Evolutionary conservation across 2,797 vertebrate species (phyloP), one percentile per base, ranked within the genome.

Genomic region (Oreortyx pictus): DNA sequence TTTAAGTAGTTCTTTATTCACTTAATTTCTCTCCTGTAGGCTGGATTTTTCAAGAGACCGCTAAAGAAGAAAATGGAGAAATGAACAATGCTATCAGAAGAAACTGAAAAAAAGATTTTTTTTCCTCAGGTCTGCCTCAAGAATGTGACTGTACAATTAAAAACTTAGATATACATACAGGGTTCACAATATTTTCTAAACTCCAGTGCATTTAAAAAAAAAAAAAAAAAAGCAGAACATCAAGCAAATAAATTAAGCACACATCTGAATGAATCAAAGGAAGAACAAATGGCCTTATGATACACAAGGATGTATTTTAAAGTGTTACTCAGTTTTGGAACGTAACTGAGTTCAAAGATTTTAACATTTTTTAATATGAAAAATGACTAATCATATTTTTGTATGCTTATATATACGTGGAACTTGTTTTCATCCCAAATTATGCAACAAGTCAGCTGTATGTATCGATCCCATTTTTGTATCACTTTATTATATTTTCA

Each of bases 41-140:
- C 98, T 97, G 99, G 99, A 93, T 99, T 99, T 98, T 99, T 99
- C 97, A 99, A 99, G 97, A 98, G 99, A 94, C 99, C 99, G 93
- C 97, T 98, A 50, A 98, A 98, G 92, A 98, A 99, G 92, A 99
- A 98, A 96, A 98, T 98, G 97, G 98, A 99, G 89, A 98, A 99
- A 86, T 98, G 80, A 97, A 72, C 24, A 62, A 97, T 37, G 37
- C 37, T 37, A 37, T 37, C 37, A 37, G 37, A 37, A 37, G 37
- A 37, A 37, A 37, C 47, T 54, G 71, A 88, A 50, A 56, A 14
- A 92, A 97, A 90, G 88, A 14, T 41, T 82, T 33, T 85, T 91
- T 95, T 94, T 95, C 61, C 97, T 98, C 97, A 97, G 96, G 97
- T 97, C 97, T 97, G 97, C 97, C 94, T 96, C 87, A 96, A 92